phyloP scores from a whole-genome alignment of 2,888 invertebrate genomes.

The Tachystola acroxantha region DNA sequence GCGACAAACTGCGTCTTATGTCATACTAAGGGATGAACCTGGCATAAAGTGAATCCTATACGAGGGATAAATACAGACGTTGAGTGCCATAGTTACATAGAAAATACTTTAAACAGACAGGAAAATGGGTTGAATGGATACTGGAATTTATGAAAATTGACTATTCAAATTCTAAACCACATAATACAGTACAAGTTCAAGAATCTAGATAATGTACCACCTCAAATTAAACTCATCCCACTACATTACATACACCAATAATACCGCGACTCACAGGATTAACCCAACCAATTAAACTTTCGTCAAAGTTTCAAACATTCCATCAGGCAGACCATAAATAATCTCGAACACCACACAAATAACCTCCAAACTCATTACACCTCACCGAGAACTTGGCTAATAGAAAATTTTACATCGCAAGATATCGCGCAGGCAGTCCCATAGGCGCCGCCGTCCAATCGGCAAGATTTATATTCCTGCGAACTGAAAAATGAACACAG shows the following conservation, averaged over 20 bases:
- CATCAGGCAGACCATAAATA: conserved; percentile 6
- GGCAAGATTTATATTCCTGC: conserved; percentile 40
- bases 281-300: conserved; percentile 8
- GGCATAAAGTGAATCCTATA: too few species aligned
- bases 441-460: conserved; percentile 31
- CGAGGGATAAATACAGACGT: too few species aligned
- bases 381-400: conserved; percentile 23
- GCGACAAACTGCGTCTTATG: too few species aligned
- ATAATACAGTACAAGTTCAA: too few species aligned
- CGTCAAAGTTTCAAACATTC: conserved; percentile 4
- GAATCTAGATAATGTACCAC: too few species aligned
- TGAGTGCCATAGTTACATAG: too few species aligned
- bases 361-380: conserved; percentile 30
- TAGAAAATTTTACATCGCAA: conserved; percentile 37
- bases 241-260: background rate
- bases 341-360: conserved; percentile 7
- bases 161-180: too few species aligned
- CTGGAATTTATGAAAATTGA: too few species aligned
- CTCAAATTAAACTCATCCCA: too few species aligned
- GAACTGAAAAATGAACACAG: conserved; percentile 47
- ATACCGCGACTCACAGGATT: conserved; percentile 1
- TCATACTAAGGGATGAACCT: too few species aligned
- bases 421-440: conserved; percentile 24
- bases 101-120: too few species aligned
- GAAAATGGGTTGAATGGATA: too few species aligned